Evolutionary conservation across 1,140 invertebrate genomes (phyloP), one percentile per base, ranked within the genome.

Genomic region (Spodoptera litura): DNA sequence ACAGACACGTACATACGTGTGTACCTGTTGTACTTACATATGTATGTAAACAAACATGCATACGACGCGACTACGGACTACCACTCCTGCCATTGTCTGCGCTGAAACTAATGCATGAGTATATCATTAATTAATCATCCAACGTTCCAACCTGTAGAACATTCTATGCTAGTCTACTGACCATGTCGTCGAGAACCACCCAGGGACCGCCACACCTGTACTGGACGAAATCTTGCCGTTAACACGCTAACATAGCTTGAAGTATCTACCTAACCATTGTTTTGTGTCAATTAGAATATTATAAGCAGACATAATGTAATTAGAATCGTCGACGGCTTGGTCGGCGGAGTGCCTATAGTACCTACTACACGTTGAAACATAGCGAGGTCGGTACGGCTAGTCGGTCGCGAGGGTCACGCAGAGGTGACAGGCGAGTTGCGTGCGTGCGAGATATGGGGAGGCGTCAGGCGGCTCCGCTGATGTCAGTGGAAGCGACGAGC

Each of bases 381-480:
- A 56, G 74, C 51, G 62, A 66, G 74, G 74, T 56, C 73, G 74
- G 51, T 56, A 53, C 61, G 74, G 74, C 61, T 76, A 66, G 52
- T 27, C 74, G 52, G 82, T 80, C 73, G 79, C 66, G 77, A 87
- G 85, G 89, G 90, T 89, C 88, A 89, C 78, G 74, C 83, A 87
- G 85, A 89, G 89, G 88, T 88, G 87, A 89, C 81, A 82, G 83
- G 81, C 78, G 81, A 79, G 59, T 73, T 78, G 80, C 78, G 83
- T 81, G 81, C 79, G 86, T 82, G 82, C 76, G 84, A 83, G 83
- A 82, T 83, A 82, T 75, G 84, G 83, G 83, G 81, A 82, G 83
- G 83, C 79, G 79, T 77, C 85, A 79, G 78, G 82, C 78, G 81
- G 83, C 81, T 83, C 70, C 72, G 83, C 82, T 87, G 91, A 88